Conservation (phyloP, 2,888 invertebrate species). For the Philereme transversata region DNA sequence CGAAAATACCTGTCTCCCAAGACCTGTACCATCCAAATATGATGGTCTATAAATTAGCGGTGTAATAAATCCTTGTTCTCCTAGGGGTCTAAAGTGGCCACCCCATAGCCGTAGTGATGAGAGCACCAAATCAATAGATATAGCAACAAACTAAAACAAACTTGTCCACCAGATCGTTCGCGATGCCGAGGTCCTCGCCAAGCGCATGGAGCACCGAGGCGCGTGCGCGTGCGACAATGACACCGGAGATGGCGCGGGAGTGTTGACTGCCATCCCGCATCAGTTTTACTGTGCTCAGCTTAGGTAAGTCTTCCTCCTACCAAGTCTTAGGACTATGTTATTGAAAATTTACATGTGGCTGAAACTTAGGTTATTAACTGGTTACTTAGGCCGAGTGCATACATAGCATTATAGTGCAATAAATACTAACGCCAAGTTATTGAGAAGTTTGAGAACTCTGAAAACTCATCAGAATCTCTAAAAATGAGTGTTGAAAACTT, state of each 20-base stretch:
- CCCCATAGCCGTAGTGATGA: too few relatives aligned
- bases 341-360: background rate
- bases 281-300: constrained; percentile 93
- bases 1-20: too few relatives aligned
- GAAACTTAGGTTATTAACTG: too few relatives aligned
- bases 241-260: constrained; percentile 99
- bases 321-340: background rate
- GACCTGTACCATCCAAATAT: too few relatives aligned
- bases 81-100: too few relatives aligned
- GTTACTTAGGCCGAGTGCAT: too few relatives aligned
- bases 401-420: background rate
- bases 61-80: too few relatives aligned
- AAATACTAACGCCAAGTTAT: background rate
- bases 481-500: too few relatives aligned
- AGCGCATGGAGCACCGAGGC: constrained; percentile 99
- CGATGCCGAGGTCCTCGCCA: constrained; percentile 97
- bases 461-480: background rate
- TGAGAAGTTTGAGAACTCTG: background rate
- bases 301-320: constrained; percentile 82
- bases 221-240: constrained; percentile 99
- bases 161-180: constrained; percentile 90
- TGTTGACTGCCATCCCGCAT: constrained; percentile 98
- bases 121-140: too few relatives aligned
- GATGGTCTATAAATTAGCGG: too few relatives aligned
- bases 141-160: background rate